These are phyloP conservation scores for Eupithecia insigniata DNA, from an alignment of 2,888 invertebrate genomes.

Conservation along the genomic window DNA sequence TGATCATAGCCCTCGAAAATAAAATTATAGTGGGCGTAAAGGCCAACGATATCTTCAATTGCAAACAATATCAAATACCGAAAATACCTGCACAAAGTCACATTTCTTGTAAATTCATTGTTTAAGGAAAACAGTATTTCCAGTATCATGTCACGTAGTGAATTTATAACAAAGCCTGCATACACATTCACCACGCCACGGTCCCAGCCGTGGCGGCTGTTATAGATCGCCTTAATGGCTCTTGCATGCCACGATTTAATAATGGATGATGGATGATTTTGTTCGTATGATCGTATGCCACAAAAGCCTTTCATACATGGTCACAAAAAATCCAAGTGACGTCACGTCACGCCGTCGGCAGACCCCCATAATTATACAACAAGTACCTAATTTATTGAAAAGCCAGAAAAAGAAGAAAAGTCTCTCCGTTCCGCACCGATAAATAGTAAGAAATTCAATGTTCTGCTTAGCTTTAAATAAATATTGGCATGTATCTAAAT, in stretches of 20 bases:
- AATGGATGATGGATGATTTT: neutral
- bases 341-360: neutral
- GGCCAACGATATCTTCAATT: too few relatives aligned
- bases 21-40: too few relatives aligned
- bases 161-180: neutral
- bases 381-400: too few relatives aligned
- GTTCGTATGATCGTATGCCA: neutral
- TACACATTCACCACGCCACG: neutral
- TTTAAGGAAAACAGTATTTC: neutral
- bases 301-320: neutral
- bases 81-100: neutral
- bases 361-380: too few relatives aligned
- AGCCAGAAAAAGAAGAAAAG: too few relatives aligned
- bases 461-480: too few relatives aligned
- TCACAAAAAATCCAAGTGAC: neutral
- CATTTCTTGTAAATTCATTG: neutral
- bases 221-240: neutral
- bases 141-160: neutral
- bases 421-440: too few relatives aligned
- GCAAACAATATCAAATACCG: too few relatives aligned
- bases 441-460: too few relatives aligned
- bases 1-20: too few relatives aligned
- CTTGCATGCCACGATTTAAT: slow-evolving; percentile 6
- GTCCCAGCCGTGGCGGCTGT: neutral
- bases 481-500: too few relatives aligned